A percentile compares a stretch with the other conserved stretches of the same genome.
These are phyloP conservation scores for Thysanoteuthis rhombus DNA, from an alignment of 2,888 invertebrate species.

Conservation along the genomic window DNA sequence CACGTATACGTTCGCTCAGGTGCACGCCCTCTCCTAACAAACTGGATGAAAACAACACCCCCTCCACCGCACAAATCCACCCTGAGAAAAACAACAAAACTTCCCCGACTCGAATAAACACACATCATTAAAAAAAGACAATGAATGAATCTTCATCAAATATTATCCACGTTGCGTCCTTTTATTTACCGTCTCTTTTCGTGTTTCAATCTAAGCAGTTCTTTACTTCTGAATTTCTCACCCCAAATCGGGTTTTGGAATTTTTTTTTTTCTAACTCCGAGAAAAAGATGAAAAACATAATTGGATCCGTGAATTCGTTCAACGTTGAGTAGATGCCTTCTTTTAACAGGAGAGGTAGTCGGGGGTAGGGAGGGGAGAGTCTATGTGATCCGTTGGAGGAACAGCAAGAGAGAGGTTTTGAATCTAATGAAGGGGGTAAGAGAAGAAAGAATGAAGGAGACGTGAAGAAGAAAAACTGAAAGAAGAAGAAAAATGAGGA, in stretches of 20 bases:
- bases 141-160: background rate
- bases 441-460: background rate
- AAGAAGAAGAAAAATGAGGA: background rate
- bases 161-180: background rate
- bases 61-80: background rate
- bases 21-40: background rate
- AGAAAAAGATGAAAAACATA: background rate
- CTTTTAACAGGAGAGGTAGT: background rate
- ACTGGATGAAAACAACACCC: background rate
- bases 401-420: background rate
- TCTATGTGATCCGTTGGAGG: background rate
- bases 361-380: background rate
- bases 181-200: background rate
- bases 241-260: background rate
- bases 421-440: background rate
- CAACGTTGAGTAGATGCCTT: background rate
- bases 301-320: background rate
- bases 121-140: background rate
- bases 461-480: background rate
- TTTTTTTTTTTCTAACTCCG: background rate
- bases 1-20: background rate
- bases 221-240: background rate
- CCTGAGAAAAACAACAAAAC: background rate
- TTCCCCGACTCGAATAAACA: background rate
- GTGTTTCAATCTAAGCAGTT: background rate